Evolutionary conservation across 2,113 vertebrate genomes (phyloP).

Genomic region (Daphoenositta chrysoptera): DNA sequence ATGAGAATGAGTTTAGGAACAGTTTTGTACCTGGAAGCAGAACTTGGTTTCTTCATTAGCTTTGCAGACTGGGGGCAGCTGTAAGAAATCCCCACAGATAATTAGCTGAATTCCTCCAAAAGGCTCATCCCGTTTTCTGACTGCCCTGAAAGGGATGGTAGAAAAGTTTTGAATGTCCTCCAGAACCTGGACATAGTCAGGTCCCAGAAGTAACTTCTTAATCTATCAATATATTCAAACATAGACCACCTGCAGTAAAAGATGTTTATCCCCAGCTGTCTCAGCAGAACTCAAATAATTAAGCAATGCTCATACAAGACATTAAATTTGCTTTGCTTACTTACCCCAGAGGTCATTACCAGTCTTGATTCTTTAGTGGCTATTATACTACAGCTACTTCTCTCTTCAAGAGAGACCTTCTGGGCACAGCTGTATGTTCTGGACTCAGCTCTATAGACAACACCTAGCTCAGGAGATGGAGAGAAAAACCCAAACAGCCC

Average conservation of each 20-base stretch:
- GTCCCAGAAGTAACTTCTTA: neutral
- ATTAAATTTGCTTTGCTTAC: neutral
- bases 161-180: neutral
- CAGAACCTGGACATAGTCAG: neutral
- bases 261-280: neutral
- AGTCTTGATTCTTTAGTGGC: neutral
- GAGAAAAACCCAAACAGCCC: neutral
- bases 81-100: slow-evolving; percentile 95
- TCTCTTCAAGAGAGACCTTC: neutral
- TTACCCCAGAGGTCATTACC: neutral
- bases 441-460: neutral
- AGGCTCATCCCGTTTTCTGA: slow-evolving; percentile 84
- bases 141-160: slow-evolving; percentile 65
- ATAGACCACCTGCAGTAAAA: neutral
- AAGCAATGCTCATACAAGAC: neutral
- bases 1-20: neutral
- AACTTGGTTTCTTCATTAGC: slow-evolving; percentile 82
- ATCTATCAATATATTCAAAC: neutral
- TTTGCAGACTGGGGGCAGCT: slow-evolving; percentile 89
- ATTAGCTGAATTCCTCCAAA: slow-evolving; percentile 98
- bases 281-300: neutral
- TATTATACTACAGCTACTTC: neutral
- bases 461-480: neutral
- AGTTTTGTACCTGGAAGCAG: slow-evolving; percentile 88
- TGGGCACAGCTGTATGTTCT: neutral